These are phyloP conservation scores for Drosophila nannoptera DNA, from an alignment of 1,140 invertebrate species.

Conservation along the genomic window DNA sequence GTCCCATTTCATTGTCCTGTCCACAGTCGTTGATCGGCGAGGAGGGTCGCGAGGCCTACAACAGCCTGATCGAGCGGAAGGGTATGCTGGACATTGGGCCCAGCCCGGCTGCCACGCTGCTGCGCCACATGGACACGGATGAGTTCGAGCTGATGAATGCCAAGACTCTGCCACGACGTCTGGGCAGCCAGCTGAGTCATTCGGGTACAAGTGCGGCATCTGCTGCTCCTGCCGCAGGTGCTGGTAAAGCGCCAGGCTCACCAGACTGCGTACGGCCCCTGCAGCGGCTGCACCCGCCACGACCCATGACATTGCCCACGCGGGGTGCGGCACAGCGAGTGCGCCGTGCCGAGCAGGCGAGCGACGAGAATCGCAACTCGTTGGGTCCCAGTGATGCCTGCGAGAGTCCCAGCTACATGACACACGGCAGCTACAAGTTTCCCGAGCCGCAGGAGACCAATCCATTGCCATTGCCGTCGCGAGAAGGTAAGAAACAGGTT, in stretches of 20 bases:
- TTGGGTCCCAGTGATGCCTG: slow-evolving; percentile 48
- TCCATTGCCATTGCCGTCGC: slow-evolving; percentile 90
- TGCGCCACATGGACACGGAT: slow-evolving; percentile 71
- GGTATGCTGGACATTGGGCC: slow-evolving; percentile 64
- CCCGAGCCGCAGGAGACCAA: slow-evolving; percentile 81
- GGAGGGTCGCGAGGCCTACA: slow-evolving; percentile 93
- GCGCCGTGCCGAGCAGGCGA: slow-evolving; percentile 44
- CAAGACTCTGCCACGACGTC: slow-evolving; percentile 57
- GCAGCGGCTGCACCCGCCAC: slow-evolving; percentile 56
- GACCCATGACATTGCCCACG: slow-evolving; percentile 74
- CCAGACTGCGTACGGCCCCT: slow-evolving; percentile 2
- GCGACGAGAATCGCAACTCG: slow-evolving; percentile 55
- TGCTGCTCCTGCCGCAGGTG: not conserved
- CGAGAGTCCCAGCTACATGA: slow-evolving; percentile 78
- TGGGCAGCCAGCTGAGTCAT: slow-evolving; percentile 36
- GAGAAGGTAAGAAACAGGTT: slow-evolving; percentile 86
- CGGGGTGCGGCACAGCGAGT: slow-evolving; percentile 62
- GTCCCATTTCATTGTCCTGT: not conserved
- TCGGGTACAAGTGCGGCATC: not conserved
- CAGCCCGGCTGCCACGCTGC: slow-evolving; percentile 62
- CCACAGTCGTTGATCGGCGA: slow-evolving; percentile 86
- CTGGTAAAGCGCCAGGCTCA: not conserved
- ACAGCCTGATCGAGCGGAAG: slow-evolving; percentile 89
- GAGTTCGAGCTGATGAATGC: slow-evolving; percentile 68
- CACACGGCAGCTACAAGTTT: slow-evolving; percentile 64